Base-by-base conservation (phyloP, 2,888 invertebrate genomes). In the Rhorus exstirpatorius region DNA sequence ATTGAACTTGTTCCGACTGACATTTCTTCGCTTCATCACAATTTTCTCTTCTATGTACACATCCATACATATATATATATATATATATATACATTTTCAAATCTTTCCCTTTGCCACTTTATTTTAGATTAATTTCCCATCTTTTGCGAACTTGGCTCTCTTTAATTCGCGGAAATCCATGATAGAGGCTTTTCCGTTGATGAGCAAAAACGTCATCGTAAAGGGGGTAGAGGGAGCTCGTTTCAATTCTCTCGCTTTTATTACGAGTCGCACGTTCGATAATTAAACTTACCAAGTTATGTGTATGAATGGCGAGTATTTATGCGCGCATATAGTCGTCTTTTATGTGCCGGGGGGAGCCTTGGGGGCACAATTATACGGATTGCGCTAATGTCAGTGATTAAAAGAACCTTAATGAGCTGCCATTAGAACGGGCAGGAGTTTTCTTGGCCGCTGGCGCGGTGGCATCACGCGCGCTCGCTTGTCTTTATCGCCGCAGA, bases 331-430 rank as follows among this genome's bases (percentile, higher is more conserved):
- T 55, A 35, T 55, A 21, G 3, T 21, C 31, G 17, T 63, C n/a
- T 3, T 75, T 38, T 55, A 60, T 44, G 79, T 46, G 79, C 79
- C 76, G 84, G 17, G 81, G 85, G 79, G 78, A n/a, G 83, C 82
- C 83, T 83, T 65, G 19, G 60, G 78, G 76, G 75, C 81, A 86
- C 87, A 92, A 91, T 91, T 91, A 91, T 89, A 86, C 88, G 86
- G 87, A 88, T 90, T 88, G 90, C 85, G 77, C 86, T 91, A 91
- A 92, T 91, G 88, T 83, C 87, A 86, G 91, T 90, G 89, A 92
- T 92, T 91, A 92, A 91, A 89, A 89, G 89, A 89, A 88, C 83
- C 87, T n/a, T 92, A 91, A 92, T 91, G 90, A 91, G 90, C 87
- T 84, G 86, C 87, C 87, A 91, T 91, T 90, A 89, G 89, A 90